These are phyloP conservation scores for Danio jaintianensis DNA, from an alignment of 2,797 vertebrate species.

Conservation along the genomic window DNA sequence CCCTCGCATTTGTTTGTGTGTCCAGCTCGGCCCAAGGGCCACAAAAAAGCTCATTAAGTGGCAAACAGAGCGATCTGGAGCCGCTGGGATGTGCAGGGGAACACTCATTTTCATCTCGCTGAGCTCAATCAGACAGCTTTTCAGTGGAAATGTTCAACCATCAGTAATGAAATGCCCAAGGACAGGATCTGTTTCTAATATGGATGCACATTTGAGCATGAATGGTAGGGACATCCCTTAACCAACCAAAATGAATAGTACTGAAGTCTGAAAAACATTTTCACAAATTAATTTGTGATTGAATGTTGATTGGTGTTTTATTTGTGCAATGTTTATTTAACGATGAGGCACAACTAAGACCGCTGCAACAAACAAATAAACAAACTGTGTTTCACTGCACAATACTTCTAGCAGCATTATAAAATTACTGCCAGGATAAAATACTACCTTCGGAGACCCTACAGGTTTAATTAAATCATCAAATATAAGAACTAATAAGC, in stretches of 20 bases:
- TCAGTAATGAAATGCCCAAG: constrained; percentile 26
- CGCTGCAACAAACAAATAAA: no score
- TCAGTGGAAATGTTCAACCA: constrained; percentile 26
- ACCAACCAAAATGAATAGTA: not conserved
- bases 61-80: constrained; percentile 11
- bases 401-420: no score
- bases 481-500: no score
- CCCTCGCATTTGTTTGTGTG: constrained; percentile 22
- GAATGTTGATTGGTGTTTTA: no score
- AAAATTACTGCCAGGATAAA: no score
- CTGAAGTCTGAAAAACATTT: not conserved
- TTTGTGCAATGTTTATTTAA: no score
- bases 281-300: no score
- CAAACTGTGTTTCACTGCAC: no score
- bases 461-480: no score
- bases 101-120: constrained; percentile 33
- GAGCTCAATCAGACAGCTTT: constrained; percentile 29
- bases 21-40: constrained; percentile 19
- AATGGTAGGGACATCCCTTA: not conserved
- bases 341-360: no score
- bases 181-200: constrained; percentile 25
- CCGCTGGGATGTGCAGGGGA: constrained; percentile 12
- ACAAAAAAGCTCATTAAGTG: constrained; percentile 28
- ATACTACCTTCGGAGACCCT: no score
- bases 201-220: not conserved